Percentiles rank a stretch among this genome's conserved stretches.
Evolutionary conservation across 2,888 invertebrate genomes (phyloP).

Genomic region (Eucera pruinosa): DNA sequence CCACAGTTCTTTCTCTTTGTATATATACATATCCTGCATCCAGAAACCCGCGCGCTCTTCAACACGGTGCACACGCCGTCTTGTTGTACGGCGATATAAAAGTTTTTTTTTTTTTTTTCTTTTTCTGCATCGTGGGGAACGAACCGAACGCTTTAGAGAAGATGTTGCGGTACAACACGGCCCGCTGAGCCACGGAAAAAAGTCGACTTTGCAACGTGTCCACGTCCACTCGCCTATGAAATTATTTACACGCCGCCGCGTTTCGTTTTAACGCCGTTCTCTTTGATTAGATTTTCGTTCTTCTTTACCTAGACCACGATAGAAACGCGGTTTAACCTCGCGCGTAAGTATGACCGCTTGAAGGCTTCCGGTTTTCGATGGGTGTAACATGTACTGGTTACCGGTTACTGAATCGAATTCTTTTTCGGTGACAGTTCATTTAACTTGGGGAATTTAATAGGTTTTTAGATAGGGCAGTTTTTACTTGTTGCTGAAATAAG

Average conservation of each 20-base stretch:
- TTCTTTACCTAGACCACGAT: too few relatives aligned
- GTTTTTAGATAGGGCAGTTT: too few relatives aligned
- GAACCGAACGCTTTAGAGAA: conserved; percentile 36
- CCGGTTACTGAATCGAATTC: too few relatives aligned
- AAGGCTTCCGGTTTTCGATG: too few relatives aligned
- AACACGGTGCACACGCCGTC: conserved; percentile 35
- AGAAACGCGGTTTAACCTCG: background rate
- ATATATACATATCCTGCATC: conserved; percentile 27
- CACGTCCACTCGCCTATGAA: conserved; percentile 41
- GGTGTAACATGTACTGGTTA: too few relatives aligned
- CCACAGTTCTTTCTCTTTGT: background rate
- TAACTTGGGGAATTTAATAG: too few relatives aligned
- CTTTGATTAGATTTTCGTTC: background rate
- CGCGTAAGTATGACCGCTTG: background rate
- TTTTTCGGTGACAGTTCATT: too few relatives aligned
- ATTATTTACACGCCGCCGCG: conserved; percentile 43
- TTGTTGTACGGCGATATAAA: conserved; percentile 34
- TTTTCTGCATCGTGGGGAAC: conserved; percentile 2
- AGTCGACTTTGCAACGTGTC: conserved; percentile 5
- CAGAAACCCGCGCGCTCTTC: conserved; percentile 53
- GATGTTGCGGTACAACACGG: conserved; percentile 48
- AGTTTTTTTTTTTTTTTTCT: conserved; percentile 36
- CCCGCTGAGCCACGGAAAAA: conserved; percentile 29
- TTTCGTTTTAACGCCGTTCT: background rate
- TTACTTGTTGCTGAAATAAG: too few relatives aligned